These are phyloP conservation scores for Craseonycteris thonglongyai DNA, from an alignment of 2,113 vertebrate genomes.

Conservation along the genomic window DNA sequence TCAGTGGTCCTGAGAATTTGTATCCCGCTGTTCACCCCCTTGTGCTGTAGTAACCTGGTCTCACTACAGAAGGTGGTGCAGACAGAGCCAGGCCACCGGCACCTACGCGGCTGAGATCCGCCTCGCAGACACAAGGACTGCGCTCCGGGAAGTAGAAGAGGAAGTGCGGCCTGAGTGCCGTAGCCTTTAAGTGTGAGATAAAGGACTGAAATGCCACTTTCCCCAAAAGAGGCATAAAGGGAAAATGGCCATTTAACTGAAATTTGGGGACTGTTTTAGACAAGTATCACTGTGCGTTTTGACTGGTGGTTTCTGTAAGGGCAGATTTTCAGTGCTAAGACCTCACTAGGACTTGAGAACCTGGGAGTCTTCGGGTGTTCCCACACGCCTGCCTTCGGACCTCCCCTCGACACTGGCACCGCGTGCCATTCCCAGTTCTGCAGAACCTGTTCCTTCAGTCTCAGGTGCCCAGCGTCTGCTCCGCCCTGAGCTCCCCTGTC, in stretches of 20 bases:
- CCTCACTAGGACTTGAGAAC: neutral
- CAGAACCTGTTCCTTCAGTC: neutral
- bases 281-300: neutral
- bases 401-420: neutral
- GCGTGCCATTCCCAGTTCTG: neutral
- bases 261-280: neutral
- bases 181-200: neutral
- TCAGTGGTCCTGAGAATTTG: neutral
- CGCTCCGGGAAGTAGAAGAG: neutral
- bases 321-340: neutral
- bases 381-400: neutral
- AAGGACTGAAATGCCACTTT: neutral
- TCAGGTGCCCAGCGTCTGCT: too few species aligned
- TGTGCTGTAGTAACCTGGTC: neutral
- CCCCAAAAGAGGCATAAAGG: neutral
- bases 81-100: too few species aligned
- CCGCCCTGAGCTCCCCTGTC: neutral
- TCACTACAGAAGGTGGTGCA: neutral
- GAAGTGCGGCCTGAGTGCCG: neutral
- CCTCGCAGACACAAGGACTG: too few species aligned
- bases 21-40: neutral
- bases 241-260: neutral
- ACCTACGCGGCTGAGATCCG: too few species aligned
- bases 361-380: neutral
- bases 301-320: neutral